Evolutionary conservation across 1,140 invertebrate genomes (phyloP), one percentile per base, ranked within the genome.

Genomic region (Nebria ingens): DNA sequence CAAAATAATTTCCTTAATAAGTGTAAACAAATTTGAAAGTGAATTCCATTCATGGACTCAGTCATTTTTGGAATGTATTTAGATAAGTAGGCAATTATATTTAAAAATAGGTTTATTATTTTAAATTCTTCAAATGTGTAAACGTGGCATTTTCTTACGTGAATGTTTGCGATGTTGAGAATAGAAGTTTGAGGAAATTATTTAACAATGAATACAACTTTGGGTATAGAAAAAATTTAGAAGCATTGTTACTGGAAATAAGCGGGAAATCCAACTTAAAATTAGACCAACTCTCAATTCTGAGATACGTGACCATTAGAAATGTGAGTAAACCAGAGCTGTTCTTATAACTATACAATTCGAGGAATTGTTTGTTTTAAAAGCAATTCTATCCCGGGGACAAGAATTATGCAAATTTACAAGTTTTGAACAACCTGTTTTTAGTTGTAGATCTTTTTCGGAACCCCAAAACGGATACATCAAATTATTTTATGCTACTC

Each of bases 341-440:
- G 25, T 34, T 9, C n/a, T 34, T 34, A n/a, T n/a, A n/a, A n/a
- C n/a, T n/a, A n/a, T 34, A 9, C 25, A 9, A 9, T 34, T 34
- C 25, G 25, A 17, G 17, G 40, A 45, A 45, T 17, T 45, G 40
- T 45, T 45, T 45, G 40, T 17, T 45, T 45, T 45, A 45, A 4
- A 9, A 45, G 15, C 6, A 45, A 4, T 45, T 45, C 13, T 45
- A 12, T 17, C 40, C 40, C 3, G 40, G 40, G 15, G 15, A 6
- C 6, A 45, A 17, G 17, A 11, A 45, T 45, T 45, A 45, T 45
- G 40, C 15, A 45, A 45, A 45, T 45, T 45, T 45, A 12, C 40
- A 45, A 45, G 40, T 45, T 45, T 17, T 9, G 3, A 34, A n/a
- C 40, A 45, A 45, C 40, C 40, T 45, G 40, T 45, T 45, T n/a